A percentile compares a stretch with the other conserved stretches of the same genome.
phyloP scores from a whole-genome alignment of 2,888 invertebrate species.

The Epiblema foenella region DNA sequence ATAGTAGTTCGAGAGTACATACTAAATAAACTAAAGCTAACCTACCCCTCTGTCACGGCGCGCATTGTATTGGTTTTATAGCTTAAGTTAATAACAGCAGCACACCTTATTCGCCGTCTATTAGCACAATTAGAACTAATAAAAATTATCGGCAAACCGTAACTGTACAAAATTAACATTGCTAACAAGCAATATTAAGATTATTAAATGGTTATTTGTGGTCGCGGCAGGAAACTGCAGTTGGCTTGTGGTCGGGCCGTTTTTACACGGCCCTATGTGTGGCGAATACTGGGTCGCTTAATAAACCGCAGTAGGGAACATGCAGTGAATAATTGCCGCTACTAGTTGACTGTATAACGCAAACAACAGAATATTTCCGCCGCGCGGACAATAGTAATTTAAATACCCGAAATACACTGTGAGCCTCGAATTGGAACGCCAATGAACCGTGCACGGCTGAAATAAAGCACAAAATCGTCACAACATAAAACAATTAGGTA shows the following conservation, averaged over 20 bases:
- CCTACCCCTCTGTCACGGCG: slow-evolving; percentile 3
- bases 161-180: slow-evolving; percentile 70
- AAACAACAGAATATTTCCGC: slow-evolving; percentile 42
- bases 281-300: slow-evolving; percentile 55
- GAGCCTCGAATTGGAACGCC: slow-evolving; percentile 32
- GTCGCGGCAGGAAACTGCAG: slow-evolving; percentile 74
- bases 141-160: slow-evolving; percentile 55
- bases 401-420: slow-evolving; percentile 31
- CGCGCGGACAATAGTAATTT: slow-evolving; percentile 30
- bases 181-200: slow-evolving; percentile 72
- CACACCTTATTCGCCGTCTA: slow-evolving; percentile 32
- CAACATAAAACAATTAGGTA: slow-evolving; percentile 63
- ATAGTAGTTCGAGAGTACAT: no score
- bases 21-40: not conserved
- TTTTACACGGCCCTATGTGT: slow-evolving; percentile 62
- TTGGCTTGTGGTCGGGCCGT: slow-evolving; percentile 70
- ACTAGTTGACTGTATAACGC: slow-evolving; percentile 47
- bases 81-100: slow-evolving; percentile 19
- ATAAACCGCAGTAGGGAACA: slow-evolving; percentile 53
- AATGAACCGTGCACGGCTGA: slow-evolving; percentile 51
- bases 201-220: slow-evolving; percentile 67
- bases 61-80: slow-evolving; percentile 23
- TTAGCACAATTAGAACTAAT: slow-evolving; percentile 45
- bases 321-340: slow-evolving; percentile 54
- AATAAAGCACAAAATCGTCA: slow-evolving; percentile 54